Percentiles rank a stretch among this genome's conserved stretches.
These are phyloP conservation scores for Ondatra zibethicus DNA, from an alignment of 2,113 vertebrate genomes.

Conservation along the genomic window DNA sequence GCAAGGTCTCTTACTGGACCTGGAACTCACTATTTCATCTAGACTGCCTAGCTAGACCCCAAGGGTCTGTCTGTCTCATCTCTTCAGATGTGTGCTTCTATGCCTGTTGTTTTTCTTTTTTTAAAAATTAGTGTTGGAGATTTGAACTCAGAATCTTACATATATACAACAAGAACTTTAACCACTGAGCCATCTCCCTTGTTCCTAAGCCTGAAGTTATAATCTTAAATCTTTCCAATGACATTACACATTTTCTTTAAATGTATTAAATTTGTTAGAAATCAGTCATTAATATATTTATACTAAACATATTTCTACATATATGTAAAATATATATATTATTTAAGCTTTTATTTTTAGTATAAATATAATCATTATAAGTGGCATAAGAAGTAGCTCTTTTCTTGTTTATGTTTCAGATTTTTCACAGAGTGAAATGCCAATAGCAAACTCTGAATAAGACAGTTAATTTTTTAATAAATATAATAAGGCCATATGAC, in stretches of 20 bases:
- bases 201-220: not conserved
- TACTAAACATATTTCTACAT: conserved; percentile 26
- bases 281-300: not conserved
- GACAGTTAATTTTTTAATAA: conserved; percentile 7
- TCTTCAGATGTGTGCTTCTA: not conserved
- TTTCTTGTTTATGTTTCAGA: not conserved
- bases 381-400: not conserved
- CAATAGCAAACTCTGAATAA: conserved; percentile 42
- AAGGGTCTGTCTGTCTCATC: not conserved
- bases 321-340: not conserved
- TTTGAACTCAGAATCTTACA: not conserved
- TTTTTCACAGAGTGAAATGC: conserved; percentile 38
- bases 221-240: conserved; percentile 33
- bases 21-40: not conserved
- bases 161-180: not conserved
- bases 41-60: not conserved
- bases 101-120: not conserved
- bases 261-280: conserved; percentile 28
- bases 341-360: conserved; percentile 43
- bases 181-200: too few relatives aligned
- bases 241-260: conserved; percentile 45
- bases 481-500: not conserved
- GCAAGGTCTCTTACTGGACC: not conserved
- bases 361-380: conserved; percentile 21
- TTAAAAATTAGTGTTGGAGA: not conserved